Evolutionary conservation across 2,888 invertebrate genomes (phyloP).

Genomic region (Caenorhabditis plicata): DNA sequence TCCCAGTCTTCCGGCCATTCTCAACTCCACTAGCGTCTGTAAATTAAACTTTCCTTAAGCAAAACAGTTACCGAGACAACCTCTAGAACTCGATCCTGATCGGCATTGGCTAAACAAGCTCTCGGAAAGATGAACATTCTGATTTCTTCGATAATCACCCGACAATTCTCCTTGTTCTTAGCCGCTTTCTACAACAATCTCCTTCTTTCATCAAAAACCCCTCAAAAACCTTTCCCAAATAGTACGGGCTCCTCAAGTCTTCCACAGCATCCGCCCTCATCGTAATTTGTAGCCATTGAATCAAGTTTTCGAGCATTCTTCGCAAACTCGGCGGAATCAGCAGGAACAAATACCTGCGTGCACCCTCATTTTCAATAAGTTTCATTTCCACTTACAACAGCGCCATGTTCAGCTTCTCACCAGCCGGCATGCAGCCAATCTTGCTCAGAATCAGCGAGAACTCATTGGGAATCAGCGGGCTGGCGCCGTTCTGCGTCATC

Average conservation of each 20-base stretch:
- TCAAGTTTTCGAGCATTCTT: conserved; percentile 17
- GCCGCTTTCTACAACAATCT: conserved; percentile 8
- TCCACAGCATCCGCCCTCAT: conserved; percentile 21
- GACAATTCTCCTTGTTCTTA: conserved; percentile 18
- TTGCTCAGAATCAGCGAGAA: conserved; percentile 18
- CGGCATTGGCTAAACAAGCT: conserved; percentile 16
- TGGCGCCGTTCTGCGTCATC: conserved; percentile 15
- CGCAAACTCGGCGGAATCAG: conserved; percentile 29
- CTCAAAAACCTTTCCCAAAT: conserved; percentile 11
- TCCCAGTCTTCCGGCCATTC: conserved; percentile 9
- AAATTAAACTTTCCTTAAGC: neutral
- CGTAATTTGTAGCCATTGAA: conserved; percentile 29
- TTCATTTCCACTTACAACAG: conserved; percentile 1
- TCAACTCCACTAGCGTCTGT: conserved; percentile 25
- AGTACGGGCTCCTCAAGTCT: conserved; percentile 32
- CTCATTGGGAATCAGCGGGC: conserved; percentile 23
- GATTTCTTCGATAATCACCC: conserved; percentile 24
- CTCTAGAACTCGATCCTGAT: conserved; percentile 20
- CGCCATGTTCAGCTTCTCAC: conserved; percentile 17
- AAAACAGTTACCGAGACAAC: neutral
- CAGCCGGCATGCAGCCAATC: conserved; percentile 17
- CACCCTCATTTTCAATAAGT: neutral
- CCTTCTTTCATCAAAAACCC: neutral
- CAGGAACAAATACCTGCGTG: conserved; percentile 18
- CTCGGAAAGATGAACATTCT: conserved; percentile 20